phyloP scores from a whole-genome alignment of 2,797 vertebrate genomes.

The Paramormyrops hopkinsi region DNA sequence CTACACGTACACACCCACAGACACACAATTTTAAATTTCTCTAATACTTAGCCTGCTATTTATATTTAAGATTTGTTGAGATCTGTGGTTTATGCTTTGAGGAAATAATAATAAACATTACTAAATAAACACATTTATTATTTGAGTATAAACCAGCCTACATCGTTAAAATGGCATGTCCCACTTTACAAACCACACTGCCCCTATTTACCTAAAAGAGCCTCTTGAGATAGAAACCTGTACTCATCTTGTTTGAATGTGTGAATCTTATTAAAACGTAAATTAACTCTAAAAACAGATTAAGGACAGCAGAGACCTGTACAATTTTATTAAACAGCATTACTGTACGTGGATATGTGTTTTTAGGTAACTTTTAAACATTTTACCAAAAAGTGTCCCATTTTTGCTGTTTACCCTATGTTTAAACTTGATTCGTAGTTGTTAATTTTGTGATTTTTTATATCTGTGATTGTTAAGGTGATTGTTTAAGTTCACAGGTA shows the following conservation, averaged over 20 bases:
- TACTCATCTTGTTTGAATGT: neutral
- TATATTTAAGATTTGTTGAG: neutral
- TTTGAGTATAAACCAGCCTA: neutral
- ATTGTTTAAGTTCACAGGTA: neutral
- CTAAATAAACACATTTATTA: neutral
- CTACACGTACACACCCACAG: neutral
- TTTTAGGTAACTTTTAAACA: neutral
- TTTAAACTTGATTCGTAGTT: neutral
- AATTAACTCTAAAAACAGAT: neutral
- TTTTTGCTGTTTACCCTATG: neutral
- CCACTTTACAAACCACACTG: neutral
- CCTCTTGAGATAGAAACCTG: neutral
- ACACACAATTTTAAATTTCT: neutral
- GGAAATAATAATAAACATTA: neutral
- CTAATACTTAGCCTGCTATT: neutral
- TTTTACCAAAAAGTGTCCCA: neutral
- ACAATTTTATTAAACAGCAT: neutral
- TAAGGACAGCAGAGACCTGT: neutral
- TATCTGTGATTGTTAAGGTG: neutral
- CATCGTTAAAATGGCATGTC: neutral
- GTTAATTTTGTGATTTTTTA: neutral
- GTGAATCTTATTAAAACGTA: neutral
- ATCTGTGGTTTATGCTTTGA: neutral
- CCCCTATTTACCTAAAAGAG: neutral
- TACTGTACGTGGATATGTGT: neutral